Evolutionary conservation across 2,113 vertebrate species (phyloP), one percentile per base, ranked within the genome.

Genomic region (Piprites chloris): DNA sequence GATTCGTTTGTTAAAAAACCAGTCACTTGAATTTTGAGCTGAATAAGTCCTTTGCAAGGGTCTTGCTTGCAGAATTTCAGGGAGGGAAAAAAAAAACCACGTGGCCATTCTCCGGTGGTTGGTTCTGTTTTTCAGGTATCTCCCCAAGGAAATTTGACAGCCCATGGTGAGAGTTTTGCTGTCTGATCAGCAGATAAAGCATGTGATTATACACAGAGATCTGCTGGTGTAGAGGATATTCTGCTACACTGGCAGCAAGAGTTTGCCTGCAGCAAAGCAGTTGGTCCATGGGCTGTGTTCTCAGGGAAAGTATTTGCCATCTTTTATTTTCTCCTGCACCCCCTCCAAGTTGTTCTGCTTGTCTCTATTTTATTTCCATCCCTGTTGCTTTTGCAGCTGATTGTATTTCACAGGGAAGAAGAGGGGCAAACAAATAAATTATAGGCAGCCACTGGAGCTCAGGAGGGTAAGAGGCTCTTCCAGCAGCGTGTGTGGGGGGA

Each of bases 401-500:
- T 93, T 86, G 11, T 88, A 69, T 95, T 94, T 96, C 72, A 22
- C 16, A 41, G 44, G 75, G 83, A 44, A 92, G 52, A 94, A 80
- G 58, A 59, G 27, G 68, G 71, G 52, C 61, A 72, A 86, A 21
- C 19, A 86, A 96, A 95, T 84, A 12, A 74, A 75, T 95, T 96
- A 58, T 2, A 83, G 39, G 42, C 67, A 74, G 68, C 56, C 56
- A 52, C 90, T 83, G 82, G 55, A 77, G 83, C 68, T 78, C 73
- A 87, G 61, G 65, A 96, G 90, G 86, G 81, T 84, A 81, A 94
- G 88, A 93, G 79, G 65, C 92, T 96, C 83, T 92, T 89, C 86
- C 6, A 90, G 93, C 82, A 84, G 2, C 46, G 46, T 14, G 33
- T 56, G 35, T 26, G 41, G 39, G 35, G 52, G 59, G 66, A 10